Conservation (phyloP, 2,113 vertebrate species). For the Neopipo cinnamomea region DNA sequence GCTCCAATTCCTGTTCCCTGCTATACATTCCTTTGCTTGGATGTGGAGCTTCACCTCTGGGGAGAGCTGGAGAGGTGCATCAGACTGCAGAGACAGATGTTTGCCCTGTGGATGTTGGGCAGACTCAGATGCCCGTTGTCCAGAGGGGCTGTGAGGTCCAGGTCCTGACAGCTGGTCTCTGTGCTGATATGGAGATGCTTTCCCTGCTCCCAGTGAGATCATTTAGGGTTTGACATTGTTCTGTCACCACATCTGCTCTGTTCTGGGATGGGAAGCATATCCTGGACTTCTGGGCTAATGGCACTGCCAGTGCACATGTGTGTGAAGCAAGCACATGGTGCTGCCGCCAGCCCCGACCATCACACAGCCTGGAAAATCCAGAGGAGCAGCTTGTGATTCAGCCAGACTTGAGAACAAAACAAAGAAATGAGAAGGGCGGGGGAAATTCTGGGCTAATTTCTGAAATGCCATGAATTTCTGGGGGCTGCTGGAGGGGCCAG, state of each 20-base stretch:
- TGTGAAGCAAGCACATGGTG: fast-evolving
- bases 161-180: background rate
- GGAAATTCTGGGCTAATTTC: background rate
- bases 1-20: background rate
- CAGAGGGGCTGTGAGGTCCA: fast-evolving
- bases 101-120: background rate
- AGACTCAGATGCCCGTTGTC: fast-evolving
- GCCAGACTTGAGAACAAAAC: background rate
- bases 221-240: background rate
- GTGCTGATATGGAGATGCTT: background rate
- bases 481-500: background rate
- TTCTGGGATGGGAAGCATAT: fast-evolving
- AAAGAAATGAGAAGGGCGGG: background rate
- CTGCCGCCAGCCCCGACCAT: background rate
- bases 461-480: background rate
- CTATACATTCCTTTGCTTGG: background rate
- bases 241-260: background rate
- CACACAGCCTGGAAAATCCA: background rate
- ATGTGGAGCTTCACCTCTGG: background rate
- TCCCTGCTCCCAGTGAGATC: background rate
- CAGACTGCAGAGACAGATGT: fast-evolving
- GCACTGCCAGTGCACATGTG: fast-evolving
- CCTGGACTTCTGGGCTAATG: background rate
- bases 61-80: background rate
- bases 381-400: fast-evolving